phyloP scores from a whole-genome alignment of 2,113 vertebrate genomes.

The Zeus faber region DNA sequence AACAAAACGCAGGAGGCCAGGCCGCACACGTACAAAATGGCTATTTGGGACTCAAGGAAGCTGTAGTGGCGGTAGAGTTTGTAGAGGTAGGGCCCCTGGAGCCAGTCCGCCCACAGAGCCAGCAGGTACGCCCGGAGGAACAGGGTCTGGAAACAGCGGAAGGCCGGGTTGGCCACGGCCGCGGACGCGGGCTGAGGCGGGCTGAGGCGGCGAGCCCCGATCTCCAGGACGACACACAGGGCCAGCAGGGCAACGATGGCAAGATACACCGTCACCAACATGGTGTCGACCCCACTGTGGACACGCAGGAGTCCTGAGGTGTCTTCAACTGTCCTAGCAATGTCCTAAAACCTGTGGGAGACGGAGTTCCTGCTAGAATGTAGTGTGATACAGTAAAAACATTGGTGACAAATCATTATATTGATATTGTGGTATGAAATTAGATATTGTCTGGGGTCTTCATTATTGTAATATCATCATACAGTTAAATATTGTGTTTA shows the following conservation, averaged over 20 bases:
- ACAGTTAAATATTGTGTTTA: no score
- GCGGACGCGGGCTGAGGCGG: slow-evolving; percentile 49
- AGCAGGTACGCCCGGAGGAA: slow-evolving; percentile 86
- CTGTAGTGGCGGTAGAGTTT: slow-evolving; percentile 92
- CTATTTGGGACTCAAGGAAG: slow-evolving; percentile 92
- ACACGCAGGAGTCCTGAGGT: background rate
- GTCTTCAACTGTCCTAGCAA: slow-evolving; percentile 8
- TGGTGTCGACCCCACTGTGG: slow-evolving; percentile 47
- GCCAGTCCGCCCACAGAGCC: slow-evolving; percentile 90
- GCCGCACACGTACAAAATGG: slow-evolving; percentile 90
- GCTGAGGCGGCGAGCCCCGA: slow-evolving; percentile 78
- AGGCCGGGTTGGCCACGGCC: slow-evolving; percentile 82
- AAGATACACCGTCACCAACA: slow-evolving; percentile 85
- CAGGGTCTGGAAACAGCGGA: slow-evolving; percentile 80
- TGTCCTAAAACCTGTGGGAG: slow-evolving; percentile 35
- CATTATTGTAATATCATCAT: no score
- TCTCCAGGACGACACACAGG: slow-evolving; percentile 79
- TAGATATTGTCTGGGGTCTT: background rate
- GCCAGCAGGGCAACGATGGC: slow-evolving; percentile 77
- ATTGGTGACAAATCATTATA: background rate
- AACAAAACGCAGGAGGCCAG: slow-evolving; percentile 86
- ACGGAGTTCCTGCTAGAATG: background rate
- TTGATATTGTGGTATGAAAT: background rate
- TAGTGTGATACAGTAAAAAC: background rate
- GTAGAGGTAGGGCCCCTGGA: slow-evolving; percentile 93